Evolutionary conservation across 2,888 invertebrate genomes (phyloP), one percentile per base, ranked within the genome.

Genomic region (Melanostoma mellinum): DNA sequence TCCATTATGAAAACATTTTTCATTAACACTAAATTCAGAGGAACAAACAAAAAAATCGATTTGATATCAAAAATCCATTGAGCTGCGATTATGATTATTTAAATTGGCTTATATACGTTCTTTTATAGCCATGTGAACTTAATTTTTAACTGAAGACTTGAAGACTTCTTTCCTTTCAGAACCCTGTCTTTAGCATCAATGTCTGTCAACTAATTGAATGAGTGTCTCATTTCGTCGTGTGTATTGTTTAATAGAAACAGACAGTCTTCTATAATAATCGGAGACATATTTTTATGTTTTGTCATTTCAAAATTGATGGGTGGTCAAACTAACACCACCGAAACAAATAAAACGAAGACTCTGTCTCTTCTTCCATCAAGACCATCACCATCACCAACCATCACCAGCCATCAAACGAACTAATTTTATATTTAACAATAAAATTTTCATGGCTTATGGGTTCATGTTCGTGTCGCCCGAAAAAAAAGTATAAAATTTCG

Each of bases 291-390:
- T 78, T 78, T 74, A 82, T 82, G 77, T 68, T 77, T 50, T 48
- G 63, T 61, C 61, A 77, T 73, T 82, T 52, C 10, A 52, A 63
- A 73, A 82, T 73, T 82, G 68, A 77, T 82, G 82, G 82, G 82
- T 82, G 82, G 82, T 69, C 82, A 82, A 74, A 63, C 65, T 42
- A 56, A 82, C 68, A 82, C 78, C 73, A 82, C 6, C 10, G 32
- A 30, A 20, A 44, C 20, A 35, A 32, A 30, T 42, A 58, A 58
- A 58, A 42, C 42, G 20, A 20, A 5, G 5, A 2, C 5, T 33
- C n/a, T 44, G 3, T n/a, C 44, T 30, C 2, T 55, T 40, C 44
- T n/a, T 36, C 8, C 20, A 56, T 20, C n/a, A 55, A 4, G 32
- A n/a, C n/a, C 42, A 36, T n/a, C 32, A 52, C 20, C 20, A 20